These are phyloP conservation scores for Semnornis frantzii DNA, from an alignment of 2,113 vertebrate genomes.

Conservation along the genomic window DNA sequence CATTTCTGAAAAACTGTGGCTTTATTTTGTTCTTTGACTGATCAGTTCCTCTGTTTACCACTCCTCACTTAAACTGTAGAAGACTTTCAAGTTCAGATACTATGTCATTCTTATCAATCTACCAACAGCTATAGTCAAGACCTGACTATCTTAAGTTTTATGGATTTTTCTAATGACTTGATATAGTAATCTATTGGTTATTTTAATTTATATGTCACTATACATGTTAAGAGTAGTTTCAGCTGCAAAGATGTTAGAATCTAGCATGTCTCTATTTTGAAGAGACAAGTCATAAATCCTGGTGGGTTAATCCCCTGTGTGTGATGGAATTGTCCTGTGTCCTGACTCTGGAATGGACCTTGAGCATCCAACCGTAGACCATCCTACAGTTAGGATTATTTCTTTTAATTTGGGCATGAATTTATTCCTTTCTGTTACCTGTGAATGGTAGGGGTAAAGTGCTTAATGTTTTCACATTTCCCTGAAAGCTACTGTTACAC, in stretches of 20 bases:
- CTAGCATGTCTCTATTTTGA: background rate
- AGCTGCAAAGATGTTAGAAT: background rate
- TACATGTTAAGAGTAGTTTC: background rate
- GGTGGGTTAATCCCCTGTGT: background rate
- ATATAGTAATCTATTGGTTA: background rate
- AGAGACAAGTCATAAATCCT: background rate
- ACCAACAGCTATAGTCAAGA: background rate
- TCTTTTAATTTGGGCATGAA: background rate
- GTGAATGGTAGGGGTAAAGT: background rate
- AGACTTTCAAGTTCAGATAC: background rate
- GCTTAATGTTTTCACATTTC: background rate
- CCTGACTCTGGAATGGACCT: background rate
- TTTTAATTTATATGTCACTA: background rate
- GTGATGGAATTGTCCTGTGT: background rate
- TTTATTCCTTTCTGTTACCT: background rate
- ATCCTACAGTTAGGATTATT: background rate
- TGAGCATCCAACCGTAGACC: background rate
- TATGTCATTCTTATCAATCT: background rate
- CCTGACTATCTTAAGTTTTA: background rate
- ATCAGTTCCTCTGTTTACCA: background rate
- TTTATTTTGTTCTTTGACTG: background rate
- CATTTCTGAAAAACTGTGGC: background rate
- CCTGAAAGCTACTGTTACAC: background rate
- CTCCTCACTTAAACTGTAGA: background rate
- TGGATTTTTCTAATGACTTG: background rate